A percentile compares a stretch with the other conserved stretches of the same genome.
These are phyloP conservation scores for Crossoptilon crossoptilon DNA, from an alignment of 2,797 vertebrate genomes.

Conservation along the genomic window DNA sequence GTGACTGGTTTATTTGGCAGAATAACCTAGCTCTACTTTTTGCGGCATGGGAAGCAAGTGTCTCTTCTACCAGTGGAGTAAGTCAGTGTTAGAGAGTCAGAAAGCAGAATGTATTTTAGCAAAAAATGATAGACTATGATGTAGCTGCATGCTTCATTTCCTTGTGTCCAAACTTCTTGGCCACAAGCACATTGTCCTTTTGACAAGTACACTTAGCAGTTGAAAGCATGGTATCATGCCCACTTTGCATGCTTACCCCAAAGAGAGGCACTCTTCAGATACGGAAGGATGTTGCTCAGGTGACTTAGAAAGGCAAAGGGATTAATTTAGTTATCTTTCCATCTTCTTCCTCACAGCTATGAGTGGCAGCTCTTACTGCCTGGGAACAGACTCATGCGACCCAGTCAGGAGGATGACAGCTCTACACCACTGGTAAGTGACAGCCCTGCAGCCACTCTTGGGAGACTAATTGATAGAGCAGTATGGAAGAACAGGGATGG, in stretches of 20 bases:
- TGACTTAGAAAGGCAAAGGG: constrained; percentile 36
- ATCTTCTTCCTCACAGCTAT: constrained; percentile 31
- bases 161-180: not conserved
- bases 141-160: not conserved
- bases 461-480: not conserved
- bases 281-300: not conserved
- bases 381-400: not conserved
- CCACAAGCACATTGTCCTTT: not conserved
- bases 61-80: not conserved
- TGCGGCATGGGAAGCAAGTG: not conserved
- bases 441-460: not conserved
- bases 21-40: not conserved
- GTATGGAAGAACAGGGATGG: not conserved
- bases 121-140: not conserved
- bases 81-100: not conserved
- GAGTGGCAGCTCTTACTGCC: not conserved
- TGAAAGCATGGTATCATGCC: not conserved
- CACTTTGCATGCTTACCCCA: not conserved
- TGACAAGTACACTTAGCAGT: not conserved
- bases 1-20: not conserved
- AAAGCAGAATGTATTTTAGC: not conserved
- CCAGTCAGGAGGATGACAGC: not conserved
- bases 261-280: not conserved
- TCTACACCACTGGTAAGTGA: not conserved
- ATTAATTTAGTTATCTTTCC: constrained; percentile 25